Evolutionary conservation across 2,113 vertebrate genomes (phyloP).

Genomic region (Leptobrachium leishanense): DNA sequence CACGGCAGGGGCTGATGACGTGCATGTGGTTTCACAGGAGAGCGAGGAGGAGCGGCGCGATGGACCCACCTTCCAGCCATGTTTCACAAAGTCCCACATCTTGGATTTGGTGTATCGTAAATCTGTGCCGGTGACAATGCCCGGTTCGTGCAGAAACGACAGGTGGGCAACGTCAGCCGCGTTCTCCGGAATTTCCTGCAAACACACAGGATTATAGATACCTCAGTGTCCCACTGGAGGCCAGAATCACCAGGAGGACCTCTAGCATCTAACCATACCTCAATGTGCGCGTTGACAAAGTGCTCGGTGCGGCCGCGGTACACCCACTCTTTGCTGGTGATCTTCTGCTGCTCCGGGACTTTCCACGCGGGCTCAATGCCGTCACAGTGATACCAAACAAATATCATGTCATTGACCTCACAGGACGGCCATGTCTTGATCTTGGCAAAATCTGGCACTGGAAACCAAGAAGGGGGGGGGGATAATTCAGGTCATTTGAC

Average conservation of each 20-base stretch:
- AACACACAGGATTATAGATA: not conserved
- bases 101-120: slow-evolving; percentile 70
- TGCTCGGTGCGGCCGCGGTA: slow-evolving; percentile 71
- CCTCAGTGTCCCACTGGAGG: no score
- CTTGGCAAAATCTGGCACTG: slow-evolving; percentile 72
- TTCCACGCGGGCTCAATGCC: slow-evolving; percentile 62
- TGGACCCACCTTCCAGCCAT: slow-evolving; percentile 74
- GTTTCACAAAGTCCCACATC: slow-evolving; percentile 72
- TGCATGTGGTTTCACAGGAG: no score
- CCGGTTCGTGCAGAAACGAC: slow-evolving; percentile 69
- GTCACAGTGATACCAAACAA: slow-evolving; percentile 76
- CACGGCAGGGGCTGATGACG: no score
- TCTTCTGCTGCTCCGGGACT: slow-evolving; percentile 67
- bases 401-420: slow-evolving; percentile 69
- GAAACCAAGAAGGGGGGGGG: not conserved
- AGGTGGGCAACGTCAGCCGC: slow-evolving; percentile 73
- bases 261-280: slow-evolving; percentile 54
- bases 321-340: slow-evolving; percentile 64
- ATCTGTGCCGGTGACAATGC: slow-evolving; percentile 66
- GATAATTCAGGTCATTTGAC: no score
- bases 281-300: slow-evolving; percentile 69
- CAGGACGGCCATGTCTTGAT: slow-evolving; percentile 68
- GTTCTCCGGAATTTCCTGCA: slow-evolving; percentile 81
- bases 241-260: no score
- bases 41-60: not conserved